These are phyloP conservation scores for Anolis sagrei DNA, from an alignment of 2,113 vertebrate species.

Conservation along the genomic window DNA sequence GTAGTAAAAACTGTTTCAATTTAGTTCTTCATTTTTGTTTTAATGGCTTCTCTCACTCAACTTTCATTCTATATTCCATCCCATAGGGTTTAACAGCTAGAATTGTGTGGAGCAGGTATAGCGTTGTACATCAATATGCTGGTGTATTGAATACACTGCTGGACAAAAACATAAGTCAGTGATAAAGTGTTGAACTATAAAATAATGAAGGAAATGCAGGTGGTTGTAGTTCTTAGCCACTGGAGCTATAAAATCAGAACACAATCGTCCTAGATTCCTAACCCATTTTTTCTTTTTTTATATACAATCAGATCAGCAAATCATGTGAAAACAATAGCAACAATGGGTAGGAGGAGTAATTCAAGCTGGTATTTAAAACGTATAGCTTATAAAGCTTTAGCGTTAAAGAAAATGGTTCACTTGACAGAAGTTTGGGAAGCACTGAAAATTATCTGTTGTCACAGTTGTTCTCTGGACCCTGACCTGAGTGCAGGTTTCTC, in stretches of 20 bases:
- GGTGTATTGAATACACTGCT: not conserved
- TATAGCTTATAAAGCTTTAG: not conserved
- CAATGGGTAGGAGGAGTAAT: too few relatives aligned
- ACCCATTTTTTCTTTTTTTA: too few relatives aligned
- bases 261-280: too few relatives aligned
- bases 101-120: not conserved
- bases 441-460: not conserved
- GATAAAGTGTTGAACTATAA: not conserved
- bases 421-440: not conserved
- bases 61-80: constrained; percentile 28
- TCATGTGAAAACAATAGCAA: too few relatives aligned
- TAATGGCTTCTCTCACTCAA: constrained; percentile 46
- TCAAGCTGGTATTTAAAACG: too few relatives aligned
- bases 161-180: not conserved
- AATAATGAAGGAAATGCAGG: not conserved
- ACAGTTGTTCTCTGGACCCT: not conserved
- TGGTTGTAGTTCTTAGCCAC: too few relatives aligned
- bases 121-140: not conserved
- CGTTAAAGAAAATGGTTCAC: not conserved
- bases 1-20: constrained; percentile 45
- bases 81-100: constrained; percentile 37
- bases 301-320: too few relatives aligned
- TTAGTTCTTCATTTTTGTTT: constrained; percentile 50
- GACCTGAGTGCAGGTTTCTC: not conserved
- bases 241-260: too few relatives aligned